Evolutionary conservation across 1,140 invertebrate species (phyloP), one percentile per base, ranked within the genome.

Genomic region (Pygmarrhopalites habei): DNA sequence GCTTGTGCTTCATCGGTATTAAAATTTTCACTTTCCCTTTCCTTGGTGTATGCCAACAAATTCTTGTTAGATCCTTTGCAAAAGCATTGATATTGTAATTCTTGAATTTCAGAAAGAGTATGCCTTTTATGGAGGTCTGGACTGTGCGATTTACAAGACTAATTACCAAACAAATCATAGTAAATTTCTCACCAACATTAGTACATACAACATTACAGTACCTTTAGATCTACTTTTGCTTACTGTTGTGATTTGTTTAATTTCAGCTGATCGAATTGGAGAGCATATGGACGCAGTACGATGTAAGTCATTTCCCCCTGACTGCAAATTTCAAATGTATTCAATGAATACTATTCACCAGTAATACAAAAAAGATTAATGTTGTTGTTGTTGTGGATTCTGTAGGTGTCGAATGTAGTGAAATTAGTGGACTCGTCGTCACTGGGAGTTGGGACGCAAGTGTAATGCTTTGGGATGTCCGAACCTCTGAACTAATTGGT

Each of bases 371-470:
- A n/a, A n/a, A n/a, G n/a, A n/a, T n/a, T n/a, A n/a, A n/a, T n/a
- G n/a, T n/a, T n/a, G n/a, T n/a, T n/a, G n/a, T n/a, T n/a, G n/a
- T n/a, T n/a, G n/a, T n/a, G n/a, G n/a, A n/a, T n/a, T n/a, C n/a
- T n/a, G n/a, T n/a, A n/a, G n/a, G n/a, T n/a, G n/a, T 55, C 4
- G 51, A 55, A 28, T 29, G 21, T 7, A 29, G 51, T 32, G 51
- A 7, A 12, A 55, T 7, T 14, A 29, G 15, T 55, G 29, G 26
- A 10, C 12, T 55, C 7, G 25, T 55, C 23, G 15, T 55, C 21
- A 55, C 23, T 19, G 51, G 51, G 15, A 55, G 51, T 55, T 55
- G 51, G 51, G 51, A 55, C 29, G 51, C 51, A 10, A 55, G 25
- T 15, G 21, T 55, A 4, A 55, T 29, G 25, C 10, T 55, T 10